Base-by-base conservation (phyloP, 2,113 vertebrate genomes). In the Hystrix brachyura region DNA sequence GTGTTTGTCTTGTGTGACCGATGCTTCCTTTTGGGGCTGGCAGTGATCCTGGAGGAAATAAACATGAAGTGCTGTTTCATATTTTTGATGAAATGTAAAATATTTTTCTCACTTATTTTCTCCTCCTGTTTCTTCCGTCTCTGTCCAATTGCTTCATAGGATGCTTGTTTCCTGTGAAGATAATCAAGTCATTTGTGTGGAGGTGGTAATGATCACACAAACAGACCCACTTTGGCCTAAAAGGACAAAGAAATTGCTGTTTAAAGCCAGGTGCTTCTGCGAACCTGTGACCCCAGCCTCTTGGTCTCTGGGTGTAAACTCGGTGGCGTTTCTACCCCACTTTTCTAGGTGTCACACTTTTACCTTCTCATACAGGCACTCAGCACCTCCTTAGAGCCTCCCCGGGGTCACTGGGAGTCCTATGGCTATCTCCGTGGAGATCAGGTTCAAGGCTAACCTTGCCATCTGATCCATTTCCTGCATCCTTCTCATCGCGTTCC, bases 51-150 rank as follows among this genome's bases (percentile, higher is more conserved):
- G 11, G 48, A 82, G 43, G 69, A 96, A 34, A 67, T 57, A 78
- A 65, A 62, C 23, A 80, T 34, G 65, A 82, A 89, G 62, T 83
- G 18, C 4, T 57, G 34, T 80, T 82, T 92, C 43, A 13, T 79
- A 55, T 91, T 89, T 89, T 94, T 86, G 34, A 57, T 72, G 43
- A 96, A 62, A n/a, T 88, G 0, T 91, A 79, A 96, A 90, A 51
- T 76, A 48, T 83, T 43, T 91, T 91, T 87, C 85, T 94, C 60
- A 85, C 15, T 91, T 60, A 82, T 92, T 94, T 94, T 91, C 43
- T 96, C 32, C 32, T 76, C 29, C 14, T 64, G 12, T 78, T 93
- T 78, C 38, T 15, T 48, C 67, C 4, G 46, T 90, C 71, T 92
- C 85, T 92, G 15, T 55, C 7, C 7, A 72, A 0, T 57, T 85